Conservation (phyloP, 2,888 invertebrate genomes). For the Vesta saturnalis region DNA sequence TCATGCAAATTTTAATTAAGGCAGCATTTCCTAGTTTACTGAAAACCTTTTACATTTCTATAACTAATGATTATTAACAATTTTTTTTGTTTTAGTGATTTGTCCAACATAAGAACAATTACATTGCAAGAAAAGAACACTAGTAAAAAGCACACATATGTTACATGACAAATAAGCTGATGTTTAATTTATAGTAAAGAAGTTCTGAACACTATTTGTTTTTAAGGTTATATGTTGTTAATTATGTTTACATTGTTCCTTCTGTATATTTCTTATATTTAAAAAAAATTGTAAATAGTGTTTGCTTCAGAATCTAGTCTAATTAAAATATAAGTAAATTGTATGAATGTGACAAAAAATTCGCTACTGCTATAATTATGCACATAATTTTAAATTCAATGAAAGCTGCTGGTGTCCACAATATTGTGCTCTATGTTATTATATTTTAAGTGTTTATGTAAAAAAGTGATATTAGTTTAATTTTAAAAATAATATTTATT, state of each 20-base stretch:
- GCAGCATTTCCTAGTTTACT: no score
- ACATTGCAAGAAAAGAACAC: constrained; percentile 19
- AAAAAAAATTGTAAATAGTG: constrained; percentile 33
- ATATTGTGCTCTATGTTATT: constrained; percentile 31
- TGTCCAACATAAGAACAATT: constrained; percentile 75
- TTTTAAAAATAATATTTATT: constrained; percentile 47
- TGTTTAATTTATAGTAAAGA: constrained; percentile 28
- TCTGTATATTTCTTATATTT: constrained; percentile 62
- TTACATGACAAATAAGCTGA: constrained; percentile 39
- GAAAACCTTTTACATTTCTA: no score
- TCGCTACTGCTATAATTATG: constrained; percentile 25
- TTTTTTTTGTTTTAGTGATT: constrained; percentile 66
- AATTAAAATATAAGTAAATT: constrained; percentile 31
- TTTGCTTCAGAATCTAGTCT: constrained; percentile 40
- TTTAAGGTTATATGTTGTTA: constrained; percentile 31
- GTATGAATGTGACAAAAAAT: constrained; percentile 32
- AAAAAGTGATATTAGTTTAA: constrained; percentile 53
- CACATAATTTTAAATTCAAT: constrained; percentile 24
- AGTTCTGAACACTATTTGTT: constrained; percentile 21
- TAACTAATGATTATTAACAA: background rate
- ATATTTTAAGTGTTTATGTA: constrained; percentile 41
- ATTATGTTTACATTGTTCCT: constrained; percentile 38
- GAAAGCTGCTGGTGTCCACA: constrained; percentile 26
- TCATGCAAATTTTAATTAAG: no score
- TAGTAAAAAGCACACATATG: constrained; percentile 51